Evolutionary conservation across 2,113 vertebrate genomes (phyloP).

Genomic region (Tinamus guttatus): DNA sequence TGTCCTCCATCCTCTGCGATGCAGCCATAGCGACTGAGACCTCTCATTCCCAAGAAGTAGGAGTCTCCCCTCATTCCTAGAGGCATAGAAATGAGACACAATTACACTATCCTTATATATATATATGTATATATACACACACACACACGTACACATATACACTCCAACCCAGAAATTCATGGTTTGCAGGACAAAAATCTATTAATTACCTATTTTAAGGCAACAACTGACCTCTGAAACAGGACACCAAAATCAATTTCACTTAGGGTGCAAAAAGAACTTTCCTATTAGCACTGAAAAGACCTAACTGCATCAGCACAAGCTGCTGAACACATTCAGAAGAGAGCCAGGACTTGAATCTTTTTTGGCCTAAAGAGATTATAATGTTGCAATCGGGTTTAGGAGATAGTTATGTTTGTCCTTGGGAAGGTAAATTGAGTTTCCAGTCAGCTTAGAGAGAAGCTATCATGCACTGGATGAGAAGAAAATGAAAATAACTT

Average conservation of each 20-base stretch:
- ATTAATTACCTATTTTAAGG: not conserved
- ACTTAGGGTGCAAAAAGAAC: not conserved
- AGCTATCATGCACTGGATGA: not conserved
- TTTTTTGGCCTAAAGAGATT: not conserved
- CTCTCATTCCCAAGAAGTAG: constrained; percentile 82
- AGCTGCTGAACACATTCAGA: not conserved
- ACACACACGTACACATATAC: not conserved
- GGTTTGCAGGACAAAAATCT: too few relatives aligned
- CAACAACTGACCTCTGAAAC: not conserved
- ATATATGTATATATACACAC: too few relatives aligned
- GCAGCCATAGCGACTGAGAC: constrained; percentile 68
- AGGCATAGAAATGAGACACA: not conserved
- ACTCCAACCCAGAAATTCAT: not conserved
- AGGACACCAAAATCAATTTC: not conserved
- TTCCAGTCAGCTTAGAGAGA: not conserved
- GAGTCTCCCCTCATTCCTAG: constrained; percentile 87
- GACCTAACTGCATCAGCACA: not conserved
- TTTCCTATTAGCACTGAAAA: not conserved
- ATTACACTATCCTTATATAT: not conserved
- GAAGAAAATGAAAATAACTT: not conserved
- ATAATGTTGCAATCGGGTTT: not conserved
- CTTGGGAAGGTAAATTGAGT: not conserved
- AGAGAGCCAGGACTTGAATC: not conserved
- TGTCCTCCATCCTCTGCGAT: constrained; percentile 77
- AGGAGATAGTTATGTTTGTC: not conserved